Percentiles rank a stretch among this genome's conserved stretches.
Evolutionary conservation across 2,113 vertebrate species (phyloP).

Genomic region (Aptenodytes patagonicus): DNA sequence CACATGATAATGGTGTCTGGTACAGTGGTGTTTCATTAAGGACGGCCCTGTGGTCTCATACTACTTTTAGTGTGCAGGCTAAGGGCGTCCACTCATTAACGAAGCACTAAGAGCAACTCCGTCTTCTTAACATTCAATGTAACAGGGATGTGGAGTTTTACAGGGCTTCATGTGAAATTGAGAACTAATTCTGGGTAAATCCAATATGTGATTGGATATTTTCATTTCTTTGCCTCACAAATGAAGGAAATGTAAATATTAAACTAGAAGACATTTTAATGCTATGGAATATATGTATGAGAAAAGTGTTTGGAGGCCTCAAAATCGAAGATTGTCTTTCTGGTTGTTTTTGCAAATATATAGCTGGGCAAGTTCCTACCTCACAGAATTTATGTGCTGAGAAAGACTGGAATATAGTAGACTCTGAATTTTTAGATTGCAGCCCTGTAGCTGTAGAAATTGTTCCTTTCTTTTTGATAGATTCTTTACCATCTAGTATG

Average conservation of each 20-base stretch:
- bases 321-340: not conserved
- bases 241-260: not conserved
- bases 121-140: not conserved
- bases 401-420: not conserved
- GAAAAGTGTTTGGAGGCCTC: not conserved
- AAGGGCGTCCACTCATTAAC: not conserved
- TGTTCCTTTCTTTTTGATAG: slow-evolving; percentile 14
- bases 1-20: not conserved
- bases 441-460: not conserved
- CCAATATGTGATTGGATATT: not conserved
- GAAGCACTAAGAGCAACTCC: not conserved
- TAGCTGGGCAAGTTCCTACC: not conserved
- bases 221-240: not conserved
- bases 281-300: not conserved
- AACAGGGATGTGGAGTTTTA: not conserved
- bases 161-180: not conserved
- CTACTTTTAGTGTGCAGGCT: not conserved
- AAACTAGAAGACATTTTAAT: not conserved
- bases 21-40: not conserved
- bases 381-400: not conserved
- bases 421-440: not conserved
- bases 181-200: not conserved
- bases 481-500: not conserved
- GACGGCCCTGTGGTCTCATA: not conserved
- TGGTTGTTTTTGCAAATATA: not conserved